These are phyloP conservation scores for Falco berigora DNA, from an alignment of 2,797 vertebrate species.

Conservation along the genomic window DNA sequence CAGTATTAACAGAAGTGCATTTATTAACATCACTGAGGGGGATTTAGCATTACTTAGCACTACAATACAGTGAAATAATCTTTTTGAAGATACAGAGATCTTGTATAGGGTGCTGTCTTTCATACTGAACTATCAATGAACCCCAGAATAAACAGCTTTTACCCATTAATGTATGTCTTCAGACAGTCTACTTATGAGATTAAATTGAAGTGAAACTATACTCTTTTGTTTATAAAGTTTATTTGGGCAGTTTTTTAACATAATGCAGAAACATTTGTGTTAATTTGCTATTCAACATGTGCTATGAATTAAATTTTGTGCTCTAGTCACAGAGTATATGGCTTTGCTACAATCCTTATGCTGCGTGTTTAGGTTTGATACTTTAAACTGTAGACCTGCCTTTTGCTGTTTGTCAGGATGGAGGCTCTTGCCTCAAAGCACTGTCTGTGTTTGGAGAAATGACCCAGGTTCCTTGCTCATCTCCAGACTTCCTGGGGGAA, in stretches of 20 bases:
- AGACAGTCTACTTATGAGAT: neutral
- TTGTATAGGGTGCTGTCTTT: neutral
- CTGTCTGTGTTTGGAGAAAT: neutral
- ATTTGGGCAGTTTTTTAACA: neutral
- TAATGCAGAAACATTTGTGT: neutral
- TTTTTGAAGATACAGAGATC: neutral
- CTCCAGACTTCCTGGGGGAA: neutral
- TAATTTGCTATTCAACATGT: neutral
- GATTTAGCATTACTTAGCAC: neutral
- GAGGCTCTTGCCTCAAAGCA: neutral
- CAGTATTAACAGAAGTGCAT: neutral
- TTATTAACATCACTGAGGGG: neutral
- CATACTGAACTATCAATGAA: neutral
- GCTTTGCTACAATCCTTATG: neutral
- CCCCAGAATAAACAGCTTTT: neutral
- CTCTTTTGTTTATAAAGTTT: neutral
- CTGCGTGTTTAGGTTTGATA: neutral
- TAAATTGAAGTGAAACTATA: neutral
- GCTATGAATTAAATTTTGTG: neutral
- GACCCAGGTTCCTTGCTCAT: neutral
- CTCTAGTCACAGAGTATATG: neutral
- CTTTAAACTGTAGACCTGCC: neutral
- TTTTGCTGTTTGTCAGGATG: neutral
- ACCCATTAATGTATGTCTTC: neutral
- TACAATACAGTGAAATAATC: neutral